Evolutionary conservation across 2,113 vertebrate genomes (phyloP).

Genomic region (Gasterosteus aculeatus): DNA sequence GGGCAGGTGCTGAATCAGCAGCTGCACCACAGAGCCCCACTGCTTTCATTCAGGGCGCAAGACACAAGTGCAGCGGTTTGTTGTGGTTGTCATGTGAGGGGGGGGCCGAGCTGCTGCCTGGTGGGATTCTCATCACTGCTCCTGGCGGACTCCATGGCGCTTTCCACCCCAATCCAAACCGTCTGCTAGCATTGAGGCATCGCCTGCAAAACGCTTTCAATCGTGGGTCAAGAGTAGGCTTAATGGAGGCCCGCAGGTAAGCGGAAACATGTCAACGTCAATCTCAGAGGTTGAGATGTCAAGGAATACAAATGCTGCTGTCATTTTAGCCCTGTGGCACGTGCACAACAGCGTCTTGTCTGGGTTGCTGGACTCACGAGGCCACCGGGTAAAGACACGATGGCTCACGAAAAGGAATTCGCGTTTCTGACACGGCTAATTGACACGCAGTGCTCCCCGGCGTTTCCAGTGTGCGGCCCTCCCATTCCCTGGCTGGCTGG

Average conservation of each 20-base stretch:
- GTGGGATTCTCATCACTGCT: conserved; percentile 23
- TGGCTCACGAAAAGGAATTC: conserved; percentile 71
- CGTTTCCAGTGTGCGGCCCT: conserved; percentile 71
- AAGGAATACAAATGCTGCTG: conserved; percentile 60
- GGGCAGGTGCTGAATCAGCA: conserved; percentile 21
- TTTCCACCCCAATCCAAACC: neutral
- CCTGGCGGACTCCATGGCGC: neutral
- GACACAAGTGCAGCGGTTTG: conserved; percentile 13
- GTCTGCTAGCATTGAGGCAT: neutral
- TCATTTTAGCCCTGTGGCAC: conserved; percentile 23
- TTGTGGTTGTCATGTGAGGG: conserved; percentile 26
- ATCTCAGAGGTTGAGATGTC: conserved; percentile 27
- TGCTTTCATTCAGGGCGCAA: conserved; percentile 3
- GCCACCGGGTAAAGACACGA: conserved; percentile 58
- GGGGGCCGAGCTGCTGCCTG: conserved; percentile 19
- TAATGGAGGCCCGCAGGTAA: conserved; percentile 36
- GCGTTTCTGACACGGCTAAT: conserved; percentile 77
- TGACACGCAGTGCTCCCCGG: conserved; percentile 70
- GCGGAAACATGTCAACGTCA: conserved; percentile 27
- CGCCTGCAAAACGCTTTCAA: neutral
- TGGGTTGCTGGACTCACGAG: conserved; percentile 43
- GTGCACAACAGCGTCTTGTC: conserved; percentile 35
- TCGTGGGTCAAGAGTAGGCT: neutral
- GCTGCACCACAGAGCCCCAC: neutral
- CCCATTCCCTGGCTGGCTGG: conserved; percentile 63